Conservation (phyloP, 2,113 vertebrate genomes). For the Collichthys lucidus region DNA sequence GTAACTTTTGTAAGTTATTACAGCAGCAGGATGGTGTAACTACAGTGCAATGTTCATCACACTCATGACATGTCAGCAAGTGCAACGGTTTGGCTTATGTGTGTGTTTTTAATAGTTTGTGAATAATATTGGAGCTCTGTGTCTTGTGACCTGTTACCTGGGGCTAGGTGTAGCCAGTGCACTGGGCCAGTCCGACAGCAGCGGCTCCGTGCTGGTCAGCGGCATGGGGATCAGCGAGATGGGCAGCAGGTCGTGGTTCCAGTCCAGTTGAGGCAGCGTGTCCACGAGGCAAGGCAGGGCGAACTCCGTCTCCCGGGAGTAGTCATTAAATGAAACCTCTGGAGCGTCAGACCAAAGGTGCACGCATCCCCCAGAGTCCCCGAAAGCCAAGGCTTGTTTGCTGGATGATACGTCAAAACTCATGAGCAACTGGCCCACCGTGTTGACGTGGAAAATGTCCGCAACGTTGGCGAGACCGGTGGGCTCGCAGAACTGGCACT, state of each 20-base stretch:
- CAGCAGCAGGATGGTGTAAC: not conserved
- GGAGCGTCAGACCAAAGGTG: slow-evolving; percentile 96
- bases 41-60: not conserved
- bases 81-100: not conserved
- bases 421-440: slow-evolving; percentile 96
- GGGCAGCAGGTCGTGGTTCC: slow-evolving; percentile 96
- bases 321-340: slow-evolving; percentile 92
- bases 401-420: slow-evolving; percentile 96
- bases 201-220: slow-evolving; percentile 87
- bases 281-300: slow-evolving; percentile 95
- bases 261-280: slow-evolving; percentile 93
- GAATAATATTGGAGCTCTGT: not conserved
- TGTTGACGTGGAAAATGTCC: slow-evolving; percentile 96
- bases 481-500: slow-evolving; percentile 99
- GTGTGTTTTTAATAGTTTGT: not conserved
- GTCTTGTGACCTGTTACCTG: slow-evolving; percentile 80
- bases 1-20: not conserved
- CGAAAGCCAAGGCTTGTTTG: slow-evolving; percentile 96
- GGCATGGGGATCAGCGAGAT: slow-evolving; percentile 95
- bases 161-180: slow-evolving; percentile 88
- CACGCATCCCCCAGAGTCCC: slow-evolving; percentile 95
- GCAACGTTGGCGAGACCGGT: slow-evolving; percentile 95
- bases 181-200: slow-evolving; percentile 94
- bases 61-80: not conserved
- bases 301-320: slow-evolving; percentile 96